Evolutionary conservation across 2,113 vertebrate genomes (phyloP).

Genomic region (Zapus hudsonius): DNA sequence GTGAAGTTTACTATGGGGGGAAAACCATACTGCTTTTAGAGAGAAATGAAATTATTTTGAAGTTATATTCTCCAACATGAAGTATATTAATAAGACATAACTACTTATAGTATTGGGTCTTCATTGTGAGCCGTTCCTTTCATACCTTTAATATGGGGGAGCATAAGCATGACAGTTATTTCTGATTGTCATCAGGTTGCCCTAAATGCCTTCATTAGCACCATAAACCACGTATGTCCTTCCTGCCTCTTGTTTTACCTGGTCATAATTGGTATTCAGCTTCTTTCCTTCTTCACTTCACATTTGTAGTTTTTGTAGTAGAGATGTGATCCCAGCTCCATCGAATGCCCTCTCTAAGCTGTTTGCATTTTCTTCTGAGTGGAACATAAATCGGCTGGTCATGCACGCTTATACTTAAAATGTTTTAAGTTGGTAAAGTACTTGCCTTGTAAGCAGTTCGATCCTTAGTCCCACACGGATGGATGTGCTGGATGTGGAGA

Average conservation of each 20-base stretch:
- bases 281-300: neutral
- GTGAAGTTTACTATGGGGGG: conserved; percentile 1
- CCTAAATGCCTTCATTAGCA: conserved; percentile 32
- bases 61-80: conserved; percentile 48
- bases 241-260: conserved; percentile 24
- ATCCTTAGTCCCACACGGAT: too few relatives aligned
- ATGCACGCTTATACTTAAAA: neutral
- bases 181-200: neutral
- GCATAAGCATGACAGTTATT: neutral
- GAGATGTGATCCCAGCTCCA: neutral
- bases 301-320: neutral
- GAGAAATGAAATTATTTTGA: neutral
- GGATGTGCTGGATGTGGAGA: too few relatives aligned
- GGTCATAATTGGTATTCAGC: neutral
- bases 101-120: neutral
- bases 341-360: neutral
- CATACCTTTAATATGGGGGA: neutral
- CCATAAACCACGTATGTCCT: neutral
- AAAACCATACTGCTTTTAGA: neutral
- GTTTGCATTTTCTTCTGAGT: conserved; percentile 41
- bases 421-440: neutral
- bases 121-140: neutral
- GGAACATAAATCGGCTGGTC: conserved; percentile 18
- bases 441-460: too few relatives aligned
- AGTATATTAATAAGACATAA: conserved; percentile 26